Evolutionary conservation across 1,140 invertebrate species (phyloP).

Genomic region (Aphelinus atriplicis): DNA sequence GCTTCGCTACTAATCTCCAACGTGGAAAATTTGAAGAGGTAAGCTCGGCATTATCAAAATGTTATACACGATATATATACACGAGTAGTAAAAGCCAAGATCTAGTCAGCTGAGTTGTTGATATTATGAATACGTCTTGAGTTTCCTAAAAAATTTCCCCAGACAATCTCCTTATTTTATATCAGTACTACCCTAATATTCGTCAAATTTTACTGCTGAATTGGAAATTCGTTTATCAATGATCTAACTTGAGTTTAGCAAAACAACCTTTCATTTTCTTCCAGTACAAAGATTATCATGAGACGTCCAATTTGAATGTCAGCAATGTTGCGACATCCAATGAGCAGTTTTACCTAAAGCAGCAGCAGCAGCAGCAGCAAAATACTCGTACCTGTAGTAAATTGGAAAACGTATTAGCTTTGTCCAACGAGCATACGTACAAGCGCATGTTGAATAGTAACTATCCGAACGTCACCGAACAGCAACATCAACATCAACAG

Average conservation of each 20-base stretch:
- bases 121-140: no score
- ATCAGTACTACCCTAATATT: no score
- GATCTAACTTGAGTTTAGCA: no score
- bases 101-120: neutral
- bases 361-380: conserved; percentile 45
- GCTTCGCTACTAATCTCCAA: conserved; percentile 52
- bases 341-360: conserved; percentile 53
- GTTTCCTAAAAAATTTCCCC: no score
- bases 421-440: conserved; percentile 50
- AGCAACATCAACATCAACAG: conserved; percentile 10
- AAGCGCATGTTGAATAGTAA: conserved; percentile 51
- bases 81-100: neutral
- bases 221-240: no score
- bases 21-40: conserved; percentile 53
- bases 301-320: conserved; percentile 47
- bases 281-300: conserved; percentile 52
- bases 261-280: neutral
- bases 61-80: no score
- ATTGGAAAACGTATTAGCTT: conserved; percentile 40
- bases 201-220: no score
- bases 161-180: neutral
- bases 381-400: conserved; percentile 46
- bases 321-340: conserved; percentile 46
- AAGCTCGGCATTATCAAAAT: neutral
- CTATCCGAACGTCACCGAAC: conserved; percentile 52